phyloP scores from a whole-genome alignment of 2,888 invertebrate genomes.

The Euspilapteryx auroguttella region DNA sequence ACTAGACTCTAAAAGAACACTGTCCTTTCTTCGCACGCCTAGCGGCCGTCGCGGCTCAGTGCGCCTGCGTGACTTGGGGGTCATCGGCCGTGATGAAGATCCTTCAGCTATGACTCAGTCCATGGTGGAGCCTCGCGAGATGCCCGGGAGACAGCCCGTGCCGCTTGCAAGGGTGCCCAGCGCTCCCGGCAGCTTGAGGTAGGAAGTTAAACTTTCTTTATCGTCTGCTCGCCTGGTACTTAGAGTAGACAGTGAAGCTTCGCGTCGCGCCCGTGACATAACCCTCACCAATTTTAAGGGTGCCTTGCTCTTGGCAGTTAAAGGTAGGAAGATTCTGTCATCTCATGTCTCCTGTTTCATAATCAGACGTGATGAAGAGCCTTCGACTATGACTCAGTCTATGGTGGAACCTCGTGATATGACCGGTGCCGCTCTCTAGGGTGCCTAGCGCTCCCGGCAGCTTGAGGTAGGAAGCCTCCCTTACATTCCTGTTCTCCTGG shows the following conservation, averaged over 20 bases:
- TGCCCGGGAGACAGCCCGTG: constrained; percentile 24
- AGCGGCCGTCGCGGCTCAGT: constrained; percentile 45
- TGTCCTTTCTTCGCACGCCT: constrained; percentile 4
- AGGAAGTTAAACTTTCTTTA: too few relatives aligned
- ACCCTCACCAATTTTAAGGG: not conserved
- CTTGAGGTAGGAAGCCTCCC: too few relatives aligned
- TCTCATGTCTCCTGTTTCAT: too few relatives aligned
- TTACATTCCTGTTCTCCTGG: too few relatives aligned
- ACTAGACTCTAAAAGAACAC: not conserved
- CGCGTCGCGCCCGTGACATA: not conserved
- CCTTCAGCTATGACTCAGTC: constrained; percentile 19
- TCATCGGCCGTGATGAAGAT: constrained; percentile 25
- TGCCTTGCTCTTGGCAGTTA: too few relatives aligned
- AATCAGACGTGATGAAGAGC: too few relatives aligned
- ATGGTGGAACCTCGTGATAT: constrained; percentile 26
- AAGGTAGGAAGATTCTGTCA: too few relatives aligned
- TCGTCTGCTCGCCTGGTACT: too few relatives aligned
- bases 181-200: constrained; percentile 78
- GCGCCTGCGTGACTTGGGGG: constrained; percentile 49
- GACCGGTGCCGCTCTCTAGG: constrained; percentile 49
- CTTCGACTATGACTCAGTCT: constrained; percentile 20
- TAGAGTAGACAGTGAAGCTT: too few relatives aligned
- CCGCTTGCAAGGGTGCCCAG: constrained; percentile 68
- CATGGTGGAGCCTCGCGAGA: constrained; percentile 25
- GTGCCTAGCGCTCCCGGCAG: constrained; percentile 78